A percentile compares a stretch with the other conserved stretches of the same genome.
Conservation (phyloP, 2,797 vertebrate genomes). For the Siniperca undulata region DNA sequence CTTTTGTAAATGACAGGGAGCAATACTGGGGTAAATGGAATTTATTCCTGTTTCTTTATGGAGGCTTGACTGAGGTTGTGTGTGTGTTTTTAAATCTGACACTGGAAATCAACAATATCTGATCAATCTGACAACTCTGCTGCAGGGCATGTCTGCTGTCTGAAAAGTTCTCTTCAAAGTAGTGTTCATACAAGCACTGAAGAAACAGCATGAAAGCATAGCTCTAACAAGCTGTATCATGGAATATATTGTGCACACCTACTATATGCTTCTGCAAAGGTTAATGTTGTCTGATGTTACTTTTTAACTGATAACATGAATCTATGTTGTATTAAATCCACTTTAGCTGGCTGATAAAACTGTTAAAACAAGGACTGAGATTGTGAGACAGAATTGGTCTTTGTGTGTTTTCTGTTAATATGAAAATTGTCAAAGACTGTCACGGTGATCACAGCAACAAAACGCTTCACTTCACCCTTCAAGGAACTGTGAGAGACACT, state of each 20-base stretch:
- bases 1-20: constrained; percentile 16
- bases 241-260: neutral
- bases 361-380: neutral
- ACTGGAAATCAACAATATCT: constrained; percentile 40
- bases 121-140: constrained; percentile 47
- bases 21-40: constrained; percentile 14
- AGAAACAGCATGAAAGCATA: neutral
- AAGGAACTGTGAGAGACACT: constrained; percentile 7
- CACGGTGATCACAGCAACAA: neutral
- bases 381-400: neutral
- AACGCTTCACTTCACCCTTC: constrained; percentile 3
- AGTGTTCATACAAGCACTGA: neutral
- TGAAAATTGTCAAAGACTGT: neutral
- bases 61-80: constrained; percentile 21
- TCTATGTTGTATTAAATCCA: neutral
- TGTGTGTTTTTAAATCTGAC: constrained; percentile 34
- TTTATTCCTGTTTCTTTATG: constrained; percentile 30
- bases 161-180: constrained; percentile 28
- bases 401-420: neutral
- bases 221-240: neutral
- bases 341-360: neutral
- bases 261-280: neutral
- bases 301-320: neutral
- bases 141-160: constrained; percentile 40
- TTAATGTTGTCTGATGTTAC: neutral